Conservation (phyloP, 2,113 vertebrate species). For the Ellobius talpinus region DNA sequence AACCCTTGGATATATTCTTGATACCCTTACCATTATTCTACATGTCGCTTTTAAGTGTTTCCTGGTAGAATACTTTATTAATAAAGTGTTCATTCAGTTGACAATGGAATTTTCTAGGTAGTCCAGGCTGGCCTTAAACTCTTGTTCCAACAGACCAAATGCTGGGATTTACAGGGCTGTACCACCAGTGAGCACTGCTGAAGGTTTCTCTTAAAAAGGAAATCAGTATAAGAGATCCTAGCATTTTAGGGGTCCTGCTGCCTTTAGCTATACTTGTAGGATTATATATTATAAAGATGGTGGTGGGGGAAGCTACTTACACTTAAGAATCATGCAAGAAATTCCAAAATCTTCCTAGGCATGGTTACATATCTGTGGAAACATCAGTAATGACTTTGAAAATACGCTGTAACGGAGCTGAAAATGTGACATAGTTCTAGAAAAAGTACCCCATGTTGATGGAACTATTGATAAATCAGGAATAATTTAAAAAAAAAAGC, state of each 20-base stretch:
- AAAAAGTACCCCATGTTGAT: neutral
- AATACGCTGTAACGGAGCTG: neutral
- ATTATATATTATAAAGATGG: neutral
- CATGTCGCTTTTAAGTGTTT: neutral
- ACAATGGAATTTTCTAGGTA: neutral
- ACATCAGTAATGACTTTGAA: neutral
- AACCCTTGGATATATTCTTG: neutral
- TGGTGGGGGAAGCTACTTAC: neutral
- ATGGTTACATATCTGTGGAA: neutral
- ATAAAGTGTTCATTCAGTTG: neutral
- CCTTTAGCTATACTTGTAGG: neutral
- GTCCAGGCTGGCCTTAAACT: neutral
- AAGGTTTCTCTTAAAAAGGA: neutral
- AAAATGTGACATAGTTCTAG: neutral
- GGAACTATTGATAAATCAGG: neutral
- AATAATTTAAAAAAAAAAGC: neutral
- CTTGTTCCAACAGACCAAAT: neutral
- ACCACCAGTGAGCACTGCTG: no score
- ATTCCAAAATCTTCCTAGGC: neutral
- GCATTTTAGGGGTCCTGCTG: neutral
- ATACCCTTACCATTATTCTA: neutral
- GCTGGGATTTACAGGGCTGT: neutral
- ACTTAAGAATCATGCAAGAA: conserved; percentile 32
- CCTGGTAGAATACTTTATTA: neutral
- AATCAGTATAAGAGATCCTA: neutral